Conservation (phyloP, 2,888 invertebrate species). For the Aspidiotus destructor region DNA sequence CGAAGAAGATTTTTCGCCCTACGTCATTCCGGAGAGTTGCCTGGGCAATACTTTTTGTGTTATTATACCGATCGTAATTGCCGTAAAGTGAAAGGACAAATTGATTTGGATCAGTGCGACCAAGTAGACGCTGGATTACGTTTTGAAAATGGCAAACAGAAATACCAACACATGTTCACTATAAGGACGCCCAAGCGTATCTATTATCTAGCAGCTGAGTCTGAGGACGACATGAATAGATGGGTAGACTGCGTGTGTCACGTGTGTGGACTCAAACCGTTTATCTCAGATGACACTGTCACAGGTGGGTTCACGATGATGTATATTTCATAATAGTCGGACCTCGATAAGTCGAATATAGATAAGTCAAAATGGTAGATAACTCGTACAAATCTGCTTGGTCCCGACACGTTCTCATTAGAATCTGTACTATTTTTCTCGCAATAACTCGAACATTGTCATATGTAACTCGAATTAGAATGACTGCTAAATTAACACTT, state of each 20-base stretch:
- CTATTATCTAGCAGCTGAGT: conserved; percentile 86
- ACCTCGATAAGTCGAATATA: too few species aligned
- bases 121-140: conserved; percentile 84
- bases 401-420: too few species aligned
- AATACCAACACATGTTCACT: conserved; percentile 77
- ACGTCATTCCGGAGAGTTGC: conserved; percentile 80
- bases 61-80: conserved; percentile 84
- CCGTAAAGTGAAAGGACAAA: conserved; percentile 74
- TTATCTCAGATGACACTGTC: conserved; percentile 49
- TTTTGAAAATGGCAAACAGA: conserved; percentile 69
- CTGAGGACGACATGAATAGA: conserved; percentile 82
- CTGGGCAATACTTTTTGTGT: conserved; percentile 85
- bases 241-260: conserved; percentile 93
- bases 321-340: background rate
- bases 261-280: conserved; percentile 75
- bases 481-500: too few species aligned
- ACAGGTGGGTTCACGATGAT: conserved; percentile 38
- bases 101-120: conserved; percentile 92
- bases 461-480: too few species aligned
- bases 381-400: too few species aligned
- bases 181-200: conserved; percentile 79
- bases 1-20: conserved; percentile 88
- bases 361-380: too few species aligned
- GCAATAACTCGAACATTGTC: too few species aligned
- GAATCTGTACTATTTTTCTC: too few species aligned